phyloP scores from a whole-genome alignment of 2,113 vertebrate species.

The Trochalopteron elliotii region DNA sequence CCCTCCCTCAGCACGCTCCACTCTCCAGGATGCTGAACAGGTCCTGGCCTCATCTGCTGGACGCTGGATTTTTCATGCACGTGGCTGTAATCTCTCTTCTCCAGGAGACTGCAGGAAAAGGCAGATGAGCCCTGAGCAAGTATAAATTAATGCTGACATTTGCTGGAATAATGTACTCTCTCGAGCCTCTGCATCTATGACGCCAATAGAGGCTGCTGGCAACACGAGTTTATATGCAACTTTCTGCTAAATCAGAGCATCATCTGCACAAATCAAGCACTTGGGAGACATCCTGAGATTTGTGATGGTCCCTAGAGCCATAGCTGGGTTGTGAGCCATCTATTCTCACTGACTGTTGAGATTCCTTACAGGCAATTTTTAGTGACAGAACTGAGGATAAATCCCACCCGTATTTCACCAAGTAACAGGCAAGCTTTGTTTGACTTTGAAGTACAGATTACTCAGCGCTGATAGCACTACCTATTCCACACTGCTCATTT shows the following conservation, averaged over 20 bases:
- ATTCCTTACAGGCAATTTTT: conserved; percentile 8
- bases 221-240: not conserved
- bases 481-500: not conserved
- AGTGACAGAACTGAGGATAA: conserved; percentile 11
- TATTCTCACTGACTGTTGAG: not conserved
- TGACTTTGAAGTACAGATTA: conserved; percentile 28
- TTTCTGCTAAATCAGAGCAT: conserved; percentile 47
- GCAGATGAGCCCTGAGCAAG: conserved; percentile 19
- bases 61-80: not conserved
- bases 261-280: conserved; percentile 49
- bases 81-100: not conserved
- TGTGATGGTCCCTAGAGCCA: not conserved
- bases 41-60: not conserved
- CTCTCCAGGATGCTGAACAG: not conserved
- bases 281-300: conserved; percentile 32
- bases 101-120: not conserved
- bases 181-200: conserved; percentile 13
- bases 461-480: not conserved
- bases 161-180: conserved; percentile 41
- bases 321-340: not conserved
- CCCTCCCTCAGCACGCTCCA: rapidly evolving
- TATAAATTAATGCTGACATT: conserved; percentile 47
- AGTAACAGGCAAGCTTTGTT: conserved; percentile 26
- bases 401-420: not conserved
- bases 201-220: not conserved